phyloP scores from a whole-genome alignment of 2,113 vertebrate species.

The Mustela lutreola region DNA sequence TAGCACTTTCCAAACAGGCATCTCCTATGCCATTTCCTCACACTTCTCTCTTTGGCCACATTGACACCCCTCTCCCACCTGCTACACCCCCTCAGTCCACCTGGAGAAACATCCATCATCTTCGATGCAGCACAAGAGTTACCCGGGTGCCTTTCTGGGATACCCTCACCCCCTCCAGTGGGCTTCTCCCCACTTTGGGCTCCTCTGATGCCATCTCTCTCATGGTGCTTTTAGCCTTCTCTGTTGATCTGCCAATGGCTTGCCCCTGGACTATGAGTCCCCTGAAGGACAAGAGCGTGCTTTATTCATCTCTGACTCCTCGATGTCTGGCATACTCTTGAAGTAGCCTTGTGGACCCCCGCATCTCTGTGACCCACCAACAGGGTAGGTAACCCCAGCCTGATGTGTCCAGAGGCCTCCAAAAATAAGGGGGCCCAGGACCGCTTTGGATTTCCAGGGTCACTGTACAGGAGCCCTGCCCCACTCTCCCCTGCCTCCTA shows the following conservation, averaged over 20 bases:
- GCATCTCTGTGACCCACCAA: background rate
- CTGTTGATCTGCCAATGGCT: background rate
- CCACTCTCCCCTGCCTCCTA: background rate
- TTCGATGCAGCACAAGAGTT: background rate
- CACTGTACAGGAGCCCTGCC: background rate
- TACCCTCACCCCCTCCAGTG: too few species aligned
- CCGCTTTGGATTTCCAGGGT: background rate
- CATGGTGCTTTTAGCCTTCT: background rate
- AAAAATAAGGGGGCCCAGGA: background rate
- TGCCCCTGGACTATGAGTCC: rapidly evolving
- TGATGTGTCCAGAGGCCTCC: background rate
- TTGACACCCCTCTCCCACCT: too few species aligned
- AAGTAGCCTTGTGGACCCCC: background rate
- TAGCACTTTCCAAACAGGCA: background rate
- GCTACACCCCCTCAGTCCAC: background rate
- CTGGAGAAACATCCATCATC: background rate
- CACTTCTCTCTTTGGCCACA: background rate
- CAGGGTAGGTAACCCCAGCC: background rate
- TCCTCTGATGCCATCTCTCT: rapidly evolving
- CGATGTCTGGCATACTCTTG: background rate
- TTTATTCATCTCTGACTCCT: background rate
- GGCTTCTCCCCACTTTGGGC: background rate
- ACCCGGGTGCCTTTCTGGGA: background rate
- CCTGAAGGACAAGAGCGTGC: background rate
- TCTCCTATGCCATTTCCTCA: background rate